These are phyloP conservation scores for Alitta virens DNA, from an alignment of 2,888 invertebrate genomes.

Conservation along the genomic window DNA sequence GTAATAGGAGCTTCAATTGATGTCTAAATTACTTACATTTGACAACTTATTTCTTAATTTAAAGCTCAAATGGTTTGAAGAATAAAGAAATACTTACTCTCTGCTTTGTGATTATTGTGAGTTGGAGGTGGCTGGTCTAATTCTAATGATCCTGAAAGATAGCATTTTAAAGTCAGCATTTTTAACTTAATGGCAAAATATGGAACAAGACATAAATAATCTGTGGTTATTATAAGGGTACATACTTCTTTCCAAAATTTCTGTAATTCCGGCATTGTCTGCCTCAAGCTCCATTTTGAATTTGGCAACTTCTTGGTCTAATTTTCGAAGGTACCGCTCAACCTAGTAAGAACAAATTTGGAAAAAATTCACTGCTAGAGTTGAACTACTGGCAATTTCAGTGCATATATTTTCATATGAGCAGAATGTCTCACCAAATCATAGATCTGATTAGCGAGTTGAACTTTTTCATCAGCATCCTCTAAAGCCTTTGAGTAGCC, in stretches of 20 bases:
- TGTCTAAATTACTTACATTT: no score
- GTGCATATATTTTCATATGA: neutral
- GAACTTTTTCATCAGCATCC: conserved; percentile 95
- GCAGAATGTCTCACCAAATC: conserved; percentile 66
- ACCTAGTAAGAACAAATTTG: conserved; percentile 56
- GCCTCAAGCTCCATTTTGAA: conserved; percentile 99
- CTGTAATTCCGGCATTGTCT: conserved; percentile 97
- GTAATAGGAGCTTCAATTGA: no score
- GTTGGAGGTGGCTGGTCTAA: conserved; percentile 66
- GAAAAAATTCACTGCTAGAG: no score
- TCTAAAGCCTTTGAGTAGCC: conserved; percentile 90
- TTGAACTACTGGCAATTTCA: no score
- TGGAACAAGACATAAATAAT: no score
- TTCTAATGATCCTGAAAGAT: conserved; percentile 74
- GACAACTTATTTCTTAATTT: no score
- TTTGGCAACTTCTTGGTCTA: conserved; percentile 89
- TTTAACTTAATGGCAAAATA: no score
- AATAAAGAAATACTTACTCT: no score
- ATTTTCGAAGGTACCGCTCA: conserved; percentile 83
- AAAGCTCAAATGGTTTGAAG: no score
- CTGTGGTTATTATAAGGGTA: neutral
- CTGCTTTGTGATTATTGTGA: conserved; percentile 45
- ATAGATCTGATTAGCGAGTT: conserved; percentile 89
- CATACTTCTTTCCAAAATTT: conserved; percentile 79
- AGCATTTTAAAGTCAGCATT: neutral